Conservation (phyloP, 2,113 vertebrate species). For the Hiodon alosoides region DNA sequence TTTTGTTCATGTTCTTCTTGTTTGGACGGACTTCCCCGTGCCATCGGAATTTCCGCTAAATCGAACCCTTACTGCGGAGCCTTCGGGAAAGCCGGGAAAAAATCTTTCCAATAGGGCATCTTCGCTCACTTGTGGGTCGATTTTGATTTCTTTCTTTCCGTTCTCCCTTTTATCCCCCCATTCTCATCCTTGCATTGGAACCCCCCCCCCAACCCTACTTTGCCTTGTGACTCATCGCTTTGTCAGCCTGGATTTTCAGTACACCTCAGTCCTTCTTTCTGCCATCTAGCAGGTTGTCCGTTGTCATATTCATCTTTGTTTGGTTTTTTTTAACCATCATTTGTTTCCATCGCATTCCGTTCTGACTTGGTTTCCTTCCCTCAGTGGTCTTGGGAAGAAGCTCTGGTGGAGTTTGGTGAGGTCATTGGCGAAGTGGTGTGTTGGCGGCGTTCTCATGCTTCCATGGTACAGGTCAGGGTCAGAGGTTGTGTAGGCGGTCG, state of each 20-base stretch:
- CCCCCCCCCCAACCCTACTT: constrained; percentile 19
- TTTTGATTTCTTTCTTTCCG: constrained; percentile 24
- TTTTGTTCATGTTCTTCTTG: constrained; percentile 45
- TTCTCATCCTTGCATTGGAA: constrained; percentile 39
- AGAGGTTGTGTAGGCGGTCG: constrained; percentile 55
- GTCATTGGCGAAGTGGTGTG: constrained; percentile 35
- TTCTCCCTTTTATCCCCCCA: constrained; percentile 35
- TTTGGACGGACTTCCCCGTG: constrained; percentile 47
- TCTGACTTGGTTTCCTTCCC: constrained; percentile 65
- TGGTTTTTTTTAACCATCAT: constrained; percentile 46
- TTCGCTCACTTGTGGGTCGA: constrained; percentile 47
- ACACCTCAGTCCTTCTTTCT: constrained; percentile 36
- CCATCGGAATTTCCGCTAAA: constrained; percentile 42
- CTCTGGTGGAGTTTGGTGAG: constrained; percentile 25
- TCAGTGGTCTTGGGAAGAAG: constrained; percentile 50
- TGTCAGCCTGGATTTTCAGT: constrained; percentile 41
- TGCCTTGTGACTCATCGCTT: constrained; percentile 31
- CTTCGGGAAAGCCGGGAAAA: constrained; percentile 38
- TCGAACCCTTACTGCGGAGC: constrained; percentile 46
- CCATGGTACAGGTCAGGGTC: constrained; percentile 43
- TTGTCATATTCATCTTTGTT: constrained; percentile 48
- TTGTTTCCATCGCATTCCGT: constrained; percentile 55
- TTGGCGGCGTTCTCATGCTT: constrained; percentile 46
- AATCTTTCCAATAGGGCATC: constrained; percentile 40
- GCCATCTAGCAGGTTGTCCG: constrained; percentile 39